Evolutionary conservation across 2,888 invertebrate genomes (phyloP).

Genomic region (Thera obeliscata): DNA sequence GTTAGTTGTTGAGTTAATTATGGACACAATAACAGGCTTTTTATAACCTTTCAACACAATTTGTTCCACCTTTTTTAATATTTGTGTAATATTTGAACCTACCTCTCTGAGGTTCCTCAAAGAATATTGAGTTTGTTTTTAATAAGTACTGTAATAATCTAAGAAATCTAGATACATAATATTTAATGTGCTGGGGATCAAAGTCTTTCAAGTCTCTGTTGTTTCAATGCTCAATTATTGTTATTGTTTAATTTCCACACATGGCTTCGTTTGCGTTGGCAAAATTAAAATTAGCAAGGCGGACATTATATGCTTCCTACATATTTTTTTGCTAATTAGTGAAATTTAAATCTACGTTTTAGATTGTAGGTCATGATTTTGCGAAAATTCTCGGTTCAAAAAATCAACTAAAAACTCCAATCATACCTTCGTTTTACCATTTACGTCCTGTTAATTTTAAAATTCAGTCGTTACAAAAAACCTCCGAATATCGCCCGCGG

Average conservation of each 20-base stretch:
- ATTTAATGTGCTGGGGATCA: too few relatives aligned
- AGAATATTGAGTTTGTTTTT: too few relatives aligned
- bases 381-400: neutral
- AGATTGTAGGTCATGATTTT: neutral
- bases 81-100: too few relatives aligned
- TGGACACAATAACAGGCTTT: neutral
- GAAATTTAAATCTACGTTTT: neutral
- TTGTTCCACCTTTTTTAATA: too few relatives aligned
- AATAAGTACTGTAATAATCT: too few relatives aligned
- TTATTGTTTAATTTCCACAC: neutral
- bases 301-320: neutral
- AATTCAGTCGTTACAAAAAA: slow-evolving; percentile 35
- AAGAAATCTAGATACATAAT: too few relatives aligned
- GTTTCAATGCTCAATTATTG: neutral
- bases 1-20: slow-evolving; percentile 43
- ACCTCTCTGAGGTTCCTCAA: too few relatives aligned
- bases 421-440: slow-evolving; percentile 1
- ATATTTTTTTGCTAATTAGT: neutral
- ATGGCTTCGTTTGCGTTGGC: neutral
- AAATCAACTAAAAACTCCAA: slow-evolving; percentile 8
- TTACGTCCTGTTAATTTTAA: slow-evolving; percentile 25
- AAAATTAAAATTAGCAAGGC: too few relatives aligned
- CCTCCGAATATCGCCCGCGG: slow-evolving; percentile 50
- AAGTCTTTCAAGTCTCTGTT: neutral
- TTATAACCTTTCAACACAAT: too few relatives aligned